Evolutionary conservation across 2,797 vertebrate genomes (phyloP).

Genomic region (Siniperca scherzeri): DNA sequence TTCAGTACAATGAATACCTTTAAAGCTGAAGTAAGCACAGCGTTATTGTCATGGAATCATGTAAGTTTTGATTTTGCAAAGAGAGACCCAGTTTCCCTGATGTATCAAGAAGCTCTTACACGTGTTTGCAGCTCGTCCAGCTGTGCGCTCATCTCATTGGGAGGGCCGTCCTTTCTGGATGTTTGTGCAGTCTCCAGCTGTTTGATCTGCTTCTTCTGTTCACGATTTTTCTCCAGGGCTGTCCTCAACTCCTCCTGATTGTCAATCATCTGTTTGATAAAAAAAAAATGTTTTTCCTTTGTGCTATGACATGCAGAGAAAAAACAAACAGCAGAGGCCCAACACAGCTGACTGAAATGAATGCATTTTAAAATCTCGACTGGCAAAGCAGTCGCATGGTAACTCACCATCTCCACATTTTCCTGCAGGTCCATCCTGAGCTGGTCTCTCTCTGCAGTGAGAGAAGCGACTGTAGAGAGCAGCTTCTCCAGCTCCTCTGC

Average conservation of each 20-base stretch:
- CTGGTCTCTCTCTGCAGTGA: slow-evolving; percentile 83
- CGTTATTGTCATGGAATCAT: background rate
- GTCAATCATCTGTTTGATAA: slow-evolving; percentile 86
- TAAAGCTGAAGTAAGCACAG: background rate
- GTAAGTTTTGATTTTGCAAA: background rate
- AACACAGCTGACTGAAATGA: background rate
- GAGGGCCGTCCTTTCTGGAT: background rate
- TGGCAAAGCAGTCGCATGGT: no score
- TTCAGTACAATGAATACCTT: background rate
- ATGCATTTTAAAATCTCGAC: background rate
- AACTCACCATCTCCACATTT: slow-evolving; percentile 83
- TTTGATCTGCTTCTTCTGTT: slow-evolving; percentile 54
- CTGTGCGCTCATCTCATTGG: slow-evolving; percentile 10
- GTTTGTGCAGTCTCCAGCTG: slow-evolving; percentile 64
- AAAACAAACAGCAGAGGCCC: background rate
- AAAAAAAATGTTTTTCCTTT: background rate
- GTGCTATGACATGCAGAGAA: background rate
- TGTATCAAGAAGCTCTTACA: slow-evolving; percentile 27
- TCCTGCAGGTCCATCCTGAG: slow-evolving; percentile 79
- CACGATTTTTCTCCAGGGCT: slow-evolving; percentile 72
- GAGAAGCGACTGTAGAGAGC: slow-evolving; percentile 60
- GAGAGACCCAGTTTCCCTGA: background rate
- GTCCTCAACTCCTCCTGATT: slow-evolving; percentile 88
- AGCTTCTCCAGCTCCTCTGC: slow-evolving; percentile 62
- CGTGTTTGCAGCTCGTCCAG: slow-evolving; percentile 54